Evolutionary conservation across 2,113 vertebrate genomes (phyloP).

Genomic region (Rhipidura dahli): DNA sequence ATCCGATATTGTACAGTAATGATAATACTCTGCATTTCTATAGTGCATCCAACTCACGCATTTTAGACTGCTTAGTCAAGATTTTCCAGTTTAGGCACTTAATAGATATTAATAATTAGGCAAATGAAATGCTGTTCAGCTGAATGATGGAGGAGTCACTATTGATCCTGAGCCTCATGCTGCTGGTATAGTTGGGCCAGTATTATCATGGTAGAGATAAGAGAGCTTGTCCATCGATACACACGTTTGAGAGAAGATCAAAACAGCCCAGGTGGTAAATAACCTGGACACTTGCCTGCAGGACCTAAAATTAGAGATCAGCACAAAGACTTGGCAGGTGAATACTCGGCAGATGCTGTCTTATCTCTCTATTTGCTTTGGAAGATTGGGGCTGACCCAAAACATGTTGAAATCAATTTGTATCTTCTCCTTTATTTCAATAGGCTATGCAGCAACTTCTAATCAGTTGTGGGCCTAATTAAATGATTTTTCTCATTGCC

Average conservation of each 20-base stretch:
- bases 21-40: neutral
- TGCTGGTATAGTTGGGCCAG: neutral
- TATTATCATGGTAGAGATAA: neutral
- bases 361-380: conserved; percentile 62
- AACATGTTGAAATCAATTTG: conserved; percentile 54
- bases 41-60: fast-evolving
- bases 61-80: neutral
- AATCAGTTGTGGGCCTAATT: conserved; percentile 40
- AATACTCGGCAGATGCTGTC: conserved; percentile 51
- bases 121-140: conserved; percentile 1
- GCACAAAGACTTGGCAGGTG: conserved; percentile 49
- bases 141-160: neutral
- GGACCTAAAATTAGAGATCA: conserved; percentile 49
- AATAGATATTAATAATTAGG: neutral
- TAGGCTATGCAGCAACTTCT: neutral
- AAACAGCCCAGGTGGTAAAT: conserved; percentile 49
- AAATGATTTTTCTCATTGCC: conserved; percentile 43
- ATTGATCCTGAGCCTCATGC: neutral
- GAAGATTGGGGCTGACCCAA: conserved; percentile 35
- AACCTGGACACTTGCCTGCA: conserved; percentile 26
- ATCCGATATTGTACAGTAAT: neutral
- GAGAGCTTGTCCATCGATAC: neutral
- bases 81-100: neutral
- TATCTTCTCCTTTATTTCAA: conserved; percentile 11
- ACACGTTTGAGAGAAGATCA: neutral